Evolutionary conservation across 2,888 invertebrate genomes (phyloP).

Genomic region (Macropis europaea): DNA sequence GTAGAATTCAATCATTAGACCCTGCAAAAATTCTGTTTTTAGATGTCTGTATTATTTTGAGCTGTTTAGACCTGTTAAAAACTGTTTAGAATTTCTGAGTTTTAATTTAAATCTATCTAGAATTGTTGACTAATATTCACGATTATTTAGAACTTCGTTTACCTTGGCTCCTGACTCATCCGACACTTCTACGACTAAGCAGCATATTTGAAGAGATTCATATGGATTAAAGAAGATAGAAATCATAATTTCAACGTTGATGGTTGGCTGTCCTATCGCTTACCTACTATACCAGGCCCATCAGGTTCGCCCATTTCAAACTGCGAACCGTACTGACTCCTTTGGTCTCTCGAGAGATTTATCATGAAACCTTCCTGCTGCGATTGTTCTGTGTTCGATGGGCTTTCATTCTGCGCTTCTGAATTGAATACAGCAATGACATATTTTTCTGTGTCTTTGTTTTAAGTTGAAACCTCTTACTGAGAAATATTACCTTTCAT

Average conservation of each 20-base stretch:
- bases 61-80: too few relatives aligned
- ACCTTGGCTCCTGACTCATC: slow-evolving; percentile 75
- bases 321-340: slow-evolving; percentile 88
- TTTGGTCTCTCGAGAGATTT: slow-evolving; percentile 86
- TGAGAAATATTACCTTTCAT: slow-evolving; percentile 64
- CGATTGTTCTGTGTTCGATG: slow-evolving; percentile 69
- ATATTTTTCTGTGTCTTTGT: background rate
- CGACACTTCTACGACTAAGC: slow-evolving; percentile 73
- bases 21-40: background rate
- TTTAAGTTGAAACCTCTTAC: background rate
- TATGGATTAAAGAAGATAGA: slow-evolving; percentile 22
- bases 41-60: too few relatives aligned
- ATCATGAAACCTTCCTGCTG: slow-evolving; percentile 83
- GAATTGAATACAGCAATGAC: background rate
- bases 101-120: too few relatives aligned
- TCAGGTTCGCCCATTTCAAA: slow-evolving; percentile 80
- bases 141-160: slow-evolving; percentile 39
- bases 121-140: too few relatives aligned
- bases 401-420: slow-evolving; percentile 50
- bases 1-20: background rate
- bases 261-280: slow-evolving; percentile 21
- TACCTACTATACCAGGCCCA: slow-evolving; percentile 76
- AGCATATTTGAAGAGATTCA: slow-evolving; percentile 52
- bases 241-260: background rate
- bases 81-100: too few relatives aligned